Evolutionary conservation across 2,113 vertebrate species (phyloP), one percentile per base, ranked within the genome.

Genomic region (Lathamus discolor): DNA sequence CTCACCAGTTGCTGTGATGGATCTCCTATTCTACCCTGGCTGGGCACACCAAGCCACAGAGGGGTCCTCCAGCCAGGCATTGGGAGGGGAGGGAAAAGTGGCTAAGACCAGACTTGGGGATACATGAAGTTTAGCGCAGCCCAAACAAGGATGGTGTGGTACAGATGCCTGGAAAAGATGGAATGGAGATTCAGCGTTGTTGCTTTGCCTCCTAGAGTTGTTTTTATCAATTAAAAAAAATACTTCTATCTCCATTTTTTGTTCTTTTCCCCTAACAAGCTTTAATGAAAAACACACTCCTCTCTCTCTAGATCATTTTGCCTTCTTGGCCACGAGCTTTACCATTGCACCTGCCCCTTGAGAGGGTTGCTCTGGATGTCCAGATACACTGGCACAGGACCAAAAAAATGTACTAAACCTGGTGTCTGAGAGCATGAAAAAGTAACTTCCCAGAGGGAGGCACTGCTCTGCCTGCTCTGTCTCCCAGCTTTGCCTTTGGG

Each of bases 41-140:
- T 0, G 0, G 37, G 44, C 62, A 54, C 76, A 17, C 1, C 0
- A 5, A 49, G 43, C 41, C 13, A 6, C 52, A 9, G 22, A 16
- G 55, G 17, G 11, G 11, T 14, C 43, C 55, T 64, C 12, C 17
- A 15, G 67, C 22, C 1, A 0, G 66, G 43, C 57, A 14, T 10
- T 0, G 51, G 33, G 12, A 28, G 49, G 41, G 37, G 46, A 59
- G 10, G 7, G 75, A 22, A 48, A 20, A 48, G 46, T 48, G 46
- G 46, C 20, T 22, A 48, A 48, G 10, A 20, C 46, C 10, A 11
- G 19, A 48, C 46, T 22, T 48, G 46, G 46, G 19, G 20, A 11
- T 22, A 48, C 46, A 48, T 48, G 46, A 48, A 48, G 46, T 33
- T 41, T 57, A 17, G n/a, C 1, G 1, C 0, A 0, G n/a, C 4